phyloP scores from a whole-genome alignment of 2,797 vertebrate genomes.

The Lutjanus campechanus region DNA sequence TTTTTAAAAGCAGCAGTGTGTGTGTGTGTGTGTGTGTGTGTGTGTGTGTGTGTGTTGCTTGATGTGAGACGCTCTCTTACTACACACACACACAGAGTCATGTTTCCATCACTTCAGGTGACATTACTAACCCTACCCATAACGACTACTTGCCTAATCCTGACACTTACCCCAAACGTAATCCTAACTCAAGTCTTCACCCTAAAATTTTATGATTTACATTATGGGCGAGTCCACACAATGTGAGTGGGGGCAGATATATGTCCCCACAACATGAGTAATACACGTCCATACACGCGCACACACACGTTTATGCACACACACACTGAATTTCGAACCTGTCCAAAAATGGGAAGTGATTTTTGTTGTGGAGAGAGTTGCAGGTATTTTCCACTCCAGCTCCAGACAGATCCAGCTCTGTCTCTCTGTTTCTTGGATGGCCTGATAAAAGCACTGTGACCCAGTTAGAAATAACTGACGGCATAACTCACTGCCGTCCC shows the following conservation, averaged over 20 bases:
- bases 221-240: too few species aligned
- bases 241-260: too few species aligned
- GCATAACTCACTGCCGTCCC: slow-evolving; percentile 24
- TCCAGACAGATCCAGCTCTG: slow-evolving; percentile 33
- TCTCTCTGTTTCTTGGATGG: slow-evolving; percentile 48
- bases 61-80: slow-evolving; percentile 29
- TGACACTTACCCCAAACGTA: too few species aligned
- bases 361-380: slow-evolving; percentile 48
- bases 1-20: slow-evolving; percentile 31
- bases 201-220: too few species aligned
- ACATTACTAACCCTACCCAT: too few species aligned
- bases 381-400: slow-evolving; percentile 72
- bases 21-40: slow-evolving; percentile 36
- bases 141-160: too few species aligned
- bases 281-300: neutral
- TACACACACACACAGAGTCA: slow-evolving; percentile 1
- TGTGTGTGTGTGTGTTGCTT: slow-evolving; percentile 32
- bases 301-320: slow-evolving; percentile 10
- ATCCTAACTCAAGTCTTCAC: too few species aligned
- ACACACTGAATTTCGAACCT: slow-evolving; percentile 13
- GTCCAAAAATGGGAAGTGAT: slow-evolving; percentile 38
- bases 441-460: slow-evolving; percentile 50
- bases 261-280: too few species aligned
- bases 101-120: too few species aligned
- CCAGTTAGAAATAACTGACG: slow-evolving; percentile 56